Evolutionary conservation across 1,140 invertebrate genomes (phyloP), one percentile per base, ranked within the genome.

Genomic region (Sitophilus oryzae): DNA sequence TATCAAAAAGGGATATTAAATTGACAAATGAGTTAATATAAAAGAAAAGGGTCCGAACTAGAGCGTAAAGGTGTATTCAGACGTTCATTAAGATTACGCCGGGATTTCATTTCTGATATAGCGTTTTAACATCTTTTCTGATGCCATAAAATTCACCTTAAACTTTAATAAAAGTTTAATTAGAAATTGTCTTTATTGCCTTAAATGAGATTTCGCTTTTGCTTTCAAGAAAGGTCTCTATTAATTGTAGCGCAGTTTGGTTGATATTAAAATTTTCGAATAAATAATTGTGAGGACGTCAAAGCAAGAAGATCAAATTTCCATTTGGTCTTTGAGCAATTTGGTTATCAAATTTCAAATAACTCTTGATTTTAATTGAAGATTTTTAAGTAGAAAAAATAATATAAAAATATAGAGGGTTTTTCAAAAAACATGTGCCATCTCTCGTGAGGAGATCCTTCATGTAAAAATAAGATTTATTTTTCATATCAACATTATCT

Each of bases 161-260:
- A 50, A 61, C 46, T 68, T 66, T 63, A 62, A 66, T 68, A 66
- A 68, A 68, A 66, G 65, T 68, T 68, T 66, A 68, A 68, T 68
- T 66, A 64, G 60, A 61, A 66, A 62, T 62, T 64, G 61, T 63
- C 58, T 59, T 61, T 60, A 59, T 62, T 65, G 63, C 54, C 51
- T 61, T 59, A 65, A 66, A 65, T 61, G 43, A 56, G 51, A 61
- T 34, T 61, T 55, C 58, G 45, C 53, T n/a, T n/a, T n/a, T 42
- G 48, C 57, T 55, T 30, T 55, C 46, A 54, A 54, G 18, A 16
- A 18, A 8, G 4, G 6, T 14, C 14, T 5, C 3, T 38, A 41
- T 41, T 18, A 18, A n/a, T 41, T 18, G 15, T 41, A 18, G 38
- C 16, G n/a, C 16, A 11, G n/a, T 37, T 11, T 3, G 11, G 11